A percentile compares a stretch with the other conserved stretches of the same genome.
Conservation (phyloP, 2,113 vertebrate genomes). For the Steatornis caripensis region DNA sequence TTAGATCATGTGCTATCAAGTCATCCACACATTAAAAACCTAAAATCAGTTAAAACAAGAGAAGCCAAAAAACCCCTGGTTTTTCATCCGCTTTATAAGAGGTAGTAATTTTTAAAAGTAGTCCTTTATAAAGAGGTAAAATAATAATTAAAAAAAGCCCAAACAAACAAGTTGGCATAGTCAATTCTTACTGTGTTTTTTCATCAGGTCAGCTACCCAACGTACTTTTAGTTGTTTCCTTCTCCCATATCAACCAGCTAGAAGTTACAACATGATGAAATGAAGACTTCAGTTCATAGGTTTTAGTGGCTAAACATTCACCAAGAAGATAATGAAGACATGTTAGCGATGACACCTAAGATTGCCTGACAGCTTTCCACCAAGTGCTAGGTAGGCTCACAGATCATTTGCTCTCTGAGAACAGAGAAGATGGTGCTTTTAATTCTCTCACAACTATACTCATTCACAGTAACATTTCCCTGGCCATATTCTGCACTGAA, state of each 20-base stretch:
- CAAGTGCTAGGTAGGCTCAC: not conserved
- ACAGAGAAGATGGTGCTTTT: not conserved
- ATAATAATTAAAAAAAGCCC: too few species aligned
- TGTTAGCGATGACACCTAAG: not conserved
- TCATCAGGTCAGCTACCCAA: not conserved
- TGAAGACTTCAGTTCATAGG: not conserved
- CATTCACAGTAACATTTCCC: not conserved
- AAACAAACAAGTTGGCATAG: not conserved
- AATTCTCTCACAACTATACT: not conserved
- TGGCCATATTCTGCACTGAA: not conserved
- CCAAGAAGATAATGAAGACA: not conserved
- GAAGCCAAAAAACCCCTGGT: not conserved
- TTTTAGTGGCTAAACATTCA: not conserved
- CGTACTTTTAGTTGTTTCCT: not conserved
- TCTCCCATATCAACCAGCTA: not conserved
- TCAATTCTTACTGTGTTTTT: not conserved
- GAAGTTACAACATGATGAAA: not conserved
- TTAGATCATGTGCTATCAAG: not conserved
- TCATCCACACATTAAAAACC: not conserved
- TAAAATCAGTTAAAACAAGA: not conserved
- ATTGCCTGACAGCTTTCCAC: not conserved
- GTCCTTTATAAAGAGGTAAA: not conserved
- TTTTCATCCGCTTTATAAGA: not conserved
- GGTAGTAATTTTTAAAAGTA: not conserved
- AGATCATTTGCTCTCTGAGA: not conserved